phyloP scores from a whole-genome alignment of 2,113 vertebrate genomes.

The Odontophorus gujanensis region DNA sequence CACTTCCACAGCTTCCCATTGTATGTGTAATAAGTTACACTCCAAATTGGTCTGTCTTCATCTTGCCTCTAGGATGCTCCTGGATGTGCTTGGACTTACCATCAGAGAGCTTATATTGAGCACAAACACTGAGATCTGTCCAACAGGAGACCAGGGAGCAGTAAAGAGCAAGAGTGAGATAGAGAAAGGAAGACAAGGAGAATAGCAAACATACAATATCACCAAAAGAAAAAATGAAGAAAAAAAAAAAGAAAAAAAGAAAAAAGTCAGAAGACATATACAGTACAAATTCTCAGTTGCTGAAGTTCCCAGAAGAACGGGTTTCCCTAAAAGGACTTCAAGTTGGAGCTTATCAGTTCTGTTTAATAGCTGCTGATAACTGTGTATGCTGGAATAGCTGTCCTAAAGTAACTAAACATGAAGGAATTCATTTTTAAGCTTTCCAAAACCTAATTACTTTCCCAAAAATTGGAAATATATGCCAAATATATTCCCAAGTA shows the following conservation, averaged over 20 bases:
- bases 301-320: not conserved
- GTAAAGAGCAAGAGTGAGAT: not conserved
- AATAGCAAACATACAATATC: not conserved
- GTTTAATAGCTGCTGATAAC: not conserved
- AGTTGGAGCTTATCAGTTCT: not conserved
- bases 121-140: not conserved
- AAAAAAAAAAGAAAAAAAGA: not conserved
- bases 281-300: not conserved
- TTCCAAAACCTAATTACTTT: not conserved
- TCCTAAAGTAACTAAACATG: not conserved
- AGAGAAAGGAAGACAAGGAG: not conserved
- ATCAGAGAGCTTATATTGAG: not conserved
- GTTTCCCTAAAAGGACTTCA: not conserved
- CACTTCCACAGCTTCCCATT: not conserved
- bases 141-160: not conserved
- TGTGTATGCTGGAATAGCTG: not conserved
- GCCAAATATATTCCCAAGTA: not conserved
- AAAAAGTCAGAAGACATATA: not conserved
- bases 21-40: not conserved
- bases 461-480: not conserved
- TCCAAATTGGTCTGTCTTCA: not conserved
- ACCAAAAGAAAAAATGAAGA: not conserved
- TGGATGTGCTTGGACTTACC: not conserved
- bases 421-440: not conserved
- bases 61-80: not conserved